Conservation (phyloP, 2,113 vertebrate genomes). For the Megalops atlanticus region DNA sequence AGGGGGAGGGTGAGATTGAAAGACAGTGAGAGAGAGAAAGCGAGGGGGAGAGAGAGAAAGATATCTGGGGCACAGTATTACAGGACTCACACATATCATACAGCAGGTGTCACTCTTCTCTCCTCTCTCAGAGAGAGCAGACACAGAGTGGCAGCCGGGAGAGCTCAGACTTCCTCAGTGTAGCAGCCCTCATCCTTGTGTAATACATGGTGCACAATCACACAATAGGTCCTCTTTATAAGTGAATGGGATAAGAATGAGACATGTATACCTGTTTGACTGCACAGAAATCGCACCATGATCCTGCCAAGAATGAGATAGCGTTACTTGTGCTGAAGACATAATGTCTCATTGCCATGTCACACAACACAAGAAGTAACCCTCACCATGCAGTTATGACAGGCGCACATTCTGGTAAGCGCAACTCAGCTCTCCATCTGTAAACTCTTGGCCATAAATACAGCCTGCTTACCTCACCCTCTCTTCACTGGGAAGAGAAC, state of each 20-base stretch:
- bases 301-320: no score
- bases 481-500: not conserved
- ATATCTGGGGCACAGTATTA: not conserved
- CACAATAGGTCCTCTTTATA: not conserved
- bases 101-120: conserved; percentile 24
- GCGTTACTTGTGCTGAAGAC: not conserved
- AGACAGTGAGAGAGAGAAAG: no score
- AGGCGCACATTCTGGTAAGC: not conserved
- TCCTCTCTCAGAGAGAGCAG: not conserved
- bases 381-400: not conserved
- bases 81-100: not conserved
- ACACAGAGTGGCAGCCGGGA: not conserved
- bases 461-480: not conserved
- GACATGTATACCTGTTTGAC: not conserved
- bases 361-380: not conserved
- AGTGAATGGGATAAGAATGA: not conserved
- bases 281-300: not conserved
- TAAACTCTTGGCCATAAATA: not conserved
- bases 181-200: not conserved
- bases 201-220: not conserved
- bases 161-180: no score
- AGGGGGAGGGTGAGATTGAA: no score
- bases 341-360: no score
- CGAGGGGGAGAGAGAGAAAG: not conserved
- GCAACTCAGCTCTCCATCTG: not conserved